Evolutionary conservation across 2,797 vertebrate genomes (phyloP), one percentile per base, ranked within the genome.

Genomic region (Xyrichtys novacula): DNA sequence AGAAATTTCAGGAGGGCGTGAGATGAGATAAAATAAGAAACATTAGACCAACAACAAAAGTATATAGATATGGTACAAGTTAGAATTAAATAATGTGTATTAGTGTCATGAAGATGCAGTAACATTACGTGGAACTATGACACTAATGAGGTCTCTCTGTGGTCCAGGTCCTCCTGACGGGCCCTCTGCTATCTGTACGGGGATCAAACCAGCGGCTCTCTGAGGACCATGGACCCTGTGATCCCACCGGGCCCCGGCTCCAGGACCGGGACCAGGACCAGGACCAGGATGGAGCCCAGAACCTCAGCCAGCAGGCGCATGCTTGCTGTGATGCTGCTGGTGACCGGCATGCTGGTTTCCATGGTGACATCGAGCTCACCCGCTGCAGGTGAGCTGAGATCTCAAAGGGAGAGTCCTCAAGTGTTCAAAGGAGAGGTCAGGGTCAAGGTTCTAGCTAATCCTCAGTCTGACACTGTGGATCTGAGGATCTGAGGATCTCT

Each of bases 331-430:
- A 70, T 86, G 50, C 83, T 94, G 65, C 71, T 93, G 69, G 46
- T 83, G 36, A 59, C 71, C 4, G 53, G 48, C 70, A 78, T 52
- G 29, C 71, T 92, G 80, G 84, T 91, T 76, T 89, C 89, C 69
- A 83, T 76, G 73, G 86, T 69, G 40, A 87, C 85, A 22, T 78
- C 87, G 1, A 78, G 75, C 74, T 75, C 91, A 87, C 81, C 90
- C 78, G 76, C 77, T 72, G 75, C 86, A 92, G 94, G 94, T 94
- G 85, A 64, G 49, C 0, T 8, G 11, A n/a, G 22, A 14, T 12
- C n/a, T 16, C 55, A 28, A 20, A 14, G 7, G 15, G 11, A 31
- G 0, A 4, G 22, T 46, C 16, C 14, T 7, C 20, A 19, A 17
- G 17, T 7, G 29, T 17, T 17, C 32, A 34, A 12, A 12, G 11